Base-by-base conservation (phyloP, 2,113 vertebrate species). In the Antennarius striatus region DNA sequence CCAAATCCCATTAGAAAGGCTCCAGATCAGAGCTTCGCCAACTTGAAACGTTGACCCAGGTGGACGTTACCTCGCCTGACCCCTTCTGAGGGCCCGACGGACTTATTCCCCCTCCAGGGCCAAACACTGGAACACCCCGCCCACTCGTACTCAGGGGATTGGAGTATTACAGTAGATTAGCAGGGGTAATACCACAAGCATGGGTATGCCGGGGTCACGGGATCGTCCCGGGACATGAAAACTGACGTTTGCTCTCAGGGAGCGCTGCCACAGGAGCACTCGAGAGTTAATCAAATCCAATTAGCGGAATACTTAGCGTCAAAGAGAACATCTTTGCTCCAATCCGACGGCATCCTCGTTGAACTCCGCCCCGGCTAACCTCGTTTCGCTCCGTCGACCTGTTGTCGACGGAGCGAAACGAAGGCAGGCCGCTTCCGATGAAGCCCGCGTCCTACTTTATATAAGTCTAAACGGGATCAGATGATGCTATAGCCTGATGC, bases 161-260 rank as follows among this genome's bases (percentile, higher is more conserved):
- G 80, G 56, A 56, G 74, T 13, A 82, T 87, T 89, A 88, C 83
- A 68, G 79, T 77, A 81, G 88, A 88, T 88, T 89, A 91, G 75
- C 78, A 46, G 54, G 56, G 68, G 71, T 69, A 82, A 75, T 77
- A 77, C 79, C 70, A 58, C 28, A 68, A 71, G 59, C 68, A 57
- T 8, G 53, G 78, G 74, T 73, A 79, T 72, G 75, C 22, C 15
- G 17, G 67, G 77, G 79, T 83, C 84, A 86, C 52, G 82, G 73
- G 87, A 78, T 86, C 66, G 30, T 45, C 73, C 64, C 56, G 56
- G 86, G 82, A 88, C 77, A 72, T 52, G 64, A 69, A 77, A 72
- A 75, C 68, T 50, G 57, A 60, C 56, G 77, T 83, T 83, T 82
- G 78, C 67, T 71, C 73, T 68, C 51, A 58, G 81, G 71, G 65